A percentile compares a stretch with the other conserved stretches of the same genome.
These are phyloP conservation scores for Hemitrygon akajei DNA, from an alignment of 2,797 vertebrate species.

Conservation along the genomic window DNA sequence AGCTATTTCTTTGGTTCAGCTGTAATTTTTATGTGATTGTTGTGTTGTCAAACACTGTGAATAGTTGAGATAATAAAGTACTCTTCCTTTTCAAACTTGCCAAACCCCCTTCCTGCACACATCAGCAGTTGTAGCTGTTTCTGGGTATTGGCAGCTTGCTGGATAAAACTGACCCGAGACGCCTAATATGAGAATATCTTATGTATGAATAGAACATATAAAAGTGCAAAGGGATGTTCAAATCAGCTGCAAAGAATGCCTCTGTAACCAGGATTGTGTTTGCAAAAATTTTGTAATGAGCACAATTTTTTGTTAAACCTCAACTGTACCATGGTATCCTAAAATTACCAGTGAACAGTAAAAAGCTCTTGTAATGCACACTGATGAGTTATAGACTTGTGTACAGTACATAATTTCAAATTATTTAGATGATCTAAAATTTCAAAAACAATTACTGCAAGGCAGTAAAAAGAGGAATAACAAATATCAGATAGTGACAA, in stretches of 20 bases:
- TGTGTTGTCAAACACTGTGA: no score
- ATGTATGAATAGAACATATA: neutral
- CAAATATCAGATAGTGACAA: no score
- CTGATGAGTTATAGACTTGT: no score
- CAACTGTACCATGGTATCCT: neutral
- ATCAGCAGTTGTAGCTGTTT: neutral
- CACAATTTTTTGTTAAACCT: neutral
- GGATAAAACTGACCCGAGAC: neutral
- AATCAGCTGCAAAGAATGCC: neutral
- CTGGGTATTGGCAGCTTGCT: neutral
- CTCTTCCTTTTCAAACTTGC: no score
- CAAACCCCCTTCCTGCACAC: no score
- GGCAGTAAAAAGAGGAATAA: no score
- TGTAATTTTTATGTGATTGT: neutral
- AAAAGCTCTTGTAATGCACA: neutral
- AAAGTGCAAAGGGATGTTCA: neutral
- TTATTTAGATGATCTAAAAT: no score
- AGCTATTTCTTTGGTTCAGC: neutral
- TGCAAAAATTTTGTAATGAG: neutral
- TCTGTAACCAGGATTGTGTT: neutral
- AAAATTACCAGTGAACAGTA: neutral
- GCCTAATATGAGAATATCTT: neutral
- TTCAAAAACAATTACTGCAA: no score
- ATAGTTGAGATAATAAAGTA: no score
- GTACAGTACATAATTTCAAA: no score